Percentiles rank a stretch among this genome's conserved stretches.
These are phyloP conservation scores for Corvus cornix DNA, from an alignment of 2,113 vertebrate species.

Conservation along the genomic window DNA sequence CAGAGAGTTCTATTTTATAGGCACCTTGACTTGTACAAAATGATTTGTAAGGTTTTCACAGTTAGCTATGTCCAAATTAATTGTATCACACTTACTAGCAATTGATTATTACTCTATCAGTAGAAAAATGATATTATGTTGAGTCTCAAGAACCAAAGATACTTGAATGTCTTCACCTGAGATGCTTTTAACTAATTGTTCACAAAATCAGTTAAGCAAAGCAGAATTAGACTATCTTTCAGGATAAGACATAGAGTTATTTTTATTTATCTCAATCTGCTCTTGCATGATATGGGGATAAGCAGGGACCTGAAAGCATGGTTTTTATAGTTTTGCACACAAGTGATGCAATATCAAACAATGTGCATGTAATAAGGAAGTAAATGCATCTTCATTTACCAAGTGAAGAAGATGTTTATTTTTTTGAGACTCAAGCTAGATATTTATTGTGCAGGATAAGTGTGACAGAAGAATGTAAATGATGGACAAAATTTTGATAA, in stretches of 20 bases:
- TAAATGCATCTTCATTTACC: neutral
- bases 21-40: neutral
- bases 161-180: neutral
- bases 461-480: slow-evolving; percentile 13
- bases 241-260: neutral
- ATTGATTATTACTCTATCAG: neutral
- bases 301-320: neutral
- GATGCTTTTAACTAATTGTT: neutral
- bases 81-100: neutral
- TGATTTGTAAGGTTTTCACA: neutral
- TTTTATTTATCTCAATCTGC: neutral
- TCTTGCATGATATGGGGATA: neutral
- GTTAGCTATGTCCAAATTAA: neutral
- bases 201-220: neutral
- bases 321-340: neutral
- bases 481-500: slow-evolving; percentile 38
- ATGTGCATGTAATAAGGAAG: neutral
- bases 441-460: neutral
- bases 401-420: neutral
- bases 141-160: neutral
- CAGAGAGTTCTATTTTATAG: neutral
- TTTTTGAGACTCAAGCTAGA: neutral
- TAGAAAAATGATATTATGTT: neutral
- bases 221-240: neutral
- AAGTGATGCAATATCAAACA: neutral